Base-by-base conservation (phyloP, 2,888 invertebrate species). In the Clostera curtula region DNA sequence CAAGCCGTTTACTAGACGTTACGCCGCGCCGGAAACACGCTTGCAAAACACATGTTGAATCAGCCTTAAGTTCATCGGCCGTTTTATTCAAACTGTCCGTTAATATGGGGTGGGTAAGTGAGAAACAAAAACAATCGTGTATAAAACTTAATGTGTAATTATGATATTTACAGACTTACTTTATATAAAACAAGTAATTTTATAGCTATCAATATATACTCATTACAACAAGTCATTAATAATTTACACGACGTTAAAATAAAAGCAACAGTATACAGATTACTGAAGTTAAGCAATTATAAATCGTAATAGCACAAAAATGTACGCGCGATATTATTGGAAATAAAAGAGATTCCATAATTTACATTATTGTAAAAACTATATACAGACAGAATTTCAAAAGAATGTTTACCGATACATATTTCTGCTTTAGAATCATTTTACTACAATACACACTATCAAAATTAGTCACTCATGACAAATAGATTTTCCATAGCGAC, bases 71-170 rank as follows among this genome's bases (percentile, higher is more conserved):
- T n/a, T n/a, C n/a, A n/a, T n/a, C n/a, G n/a, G n/a, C 15, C 15
- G 1, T 10, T 19, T 9, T 10, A 10, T 5, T 5, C n/a, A 5
- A n/a, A 19, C 1, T 10, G 14, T 11, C 12, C 4, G 18, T 13
- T 13, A 6, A 6, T 23, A 12, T 23, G 15, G 20, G 19, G 14
- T 12, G 24, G 43, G 25, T 25, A 56, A 62, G 64, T 47, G 53
- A 45, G 53, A 73, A 77, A 76, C 68, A 76, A 79, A 79, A 73
- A 73, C 80, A 68, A 72, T 71, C 45, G 55, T 70, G 71, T 83
- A 82, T 82, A 82, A 83, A 83, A 83, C 82, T 83, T 83, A 83
- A 79, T 80, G 76, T 83, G 75, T 82, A 83, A 80, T 83, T 72
- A 72, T 79, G 73, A 70, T 83, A 83, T 83, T 82, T 83, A 83